phyloP scores from a whole-genome alignment of 2,797 vertebrate genomes.

The Phyllotis vaccarum region DNA sequence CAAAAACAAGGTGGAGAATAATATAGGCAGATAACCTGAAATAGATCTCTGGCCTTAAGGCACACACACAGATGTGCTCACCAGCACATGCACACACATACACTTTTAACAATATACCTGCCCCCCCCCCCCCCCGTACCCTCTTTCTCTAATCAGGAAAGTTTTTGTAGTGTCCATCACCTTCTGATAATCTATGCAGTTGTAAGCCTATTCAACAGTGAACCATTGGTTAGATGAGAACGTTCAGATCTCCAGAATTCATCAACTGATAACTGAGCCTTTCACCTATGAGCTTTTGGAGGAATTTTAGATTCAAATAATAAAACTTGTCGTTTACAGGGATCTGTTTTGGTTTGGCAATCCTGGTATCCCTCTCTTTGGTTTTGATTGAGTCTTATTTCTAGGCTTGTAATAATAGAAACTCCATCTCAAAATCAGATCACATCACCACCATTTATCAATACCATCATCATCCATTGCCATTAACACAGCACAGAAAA shows the following conservation, averaged over 20 bases:
- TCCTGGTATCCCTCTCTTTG: background rate
- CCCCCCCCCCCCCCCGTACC: background rate
- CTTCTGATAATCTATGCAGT: no score
- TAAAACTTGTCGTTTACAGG: background rate
- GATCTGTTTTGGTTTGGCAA: constrained; percentile 31
- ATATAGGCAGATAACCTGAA: background rate
- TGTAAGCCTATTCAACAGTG: background rate
- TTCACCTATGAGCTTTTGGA: background rate
- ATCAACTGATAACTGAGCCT: background rate
- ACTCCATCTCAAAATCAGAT: constrained; percentile 26
- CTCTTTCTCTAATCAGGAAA: background rate
- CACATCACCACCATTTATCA: background rate
- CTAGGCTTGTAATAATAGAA: constrained; percentile 19
- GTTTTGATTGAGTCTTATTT: constrained; percentile 41
- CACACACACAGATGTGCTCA: background rate
- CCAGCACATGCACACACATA: background rate
- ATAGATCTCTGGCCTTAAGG: background rate
- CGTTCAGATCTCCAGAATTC: no score
- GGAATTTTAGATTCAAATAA: background rate
- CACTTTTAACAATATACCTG: background rate
- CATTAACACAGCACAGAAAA: constrained; percentile 46
- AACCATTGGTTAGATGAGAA: background rate
- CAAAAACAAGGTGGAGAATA: background rate
- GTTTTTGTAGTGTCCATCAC: background rate
- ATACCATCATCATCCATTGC: background rate